Base-by-base conservation (phyloP, 2,888 invertebrate species). In the Drosophila infuscata region DNA sequence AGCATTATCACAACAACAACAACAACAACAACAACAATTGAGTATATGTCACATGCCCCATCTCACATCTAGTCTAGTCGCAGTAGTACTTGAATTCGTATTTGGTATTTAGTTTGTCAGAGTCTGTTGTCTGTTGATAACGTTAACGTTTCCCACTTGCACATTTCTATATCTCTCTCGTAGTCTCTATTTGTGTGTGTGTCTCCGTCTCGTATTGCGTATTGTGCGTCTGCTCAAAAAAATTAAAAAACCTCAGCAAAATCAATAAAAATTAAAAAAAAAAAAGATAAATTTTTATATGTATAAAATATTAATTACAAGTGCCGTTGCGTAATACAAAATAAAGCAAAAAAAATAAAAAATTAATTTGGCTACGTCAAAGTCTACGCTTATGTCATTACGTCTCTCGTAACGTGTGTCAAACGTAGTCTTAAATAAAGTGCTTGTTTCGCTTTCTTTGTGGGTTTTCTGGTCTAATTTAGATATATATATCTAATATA, bases 101-200 rank as follows among this genome's bases (percentile, higher is more conserved):
- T 60, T 52, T 36, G 59, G 64, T 38, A 57, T 83, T 92, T 87
- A 92, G 92, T 92, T 92, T 92, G 92, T 92, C 91, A 92, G 91
- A 91, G 92, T 93, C 92, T 91, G 88, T 93, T 93, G 92, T 92
- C 91, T 92, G 20, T 25, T 91, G 93, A 92, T 92, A 92, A 93
- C 92, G 91, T 92, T 88, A 79, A 79, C 90, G 85, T 88, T 81
- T 83, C 81, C 84, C 79, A 80, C 59, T 79, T 79, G 76, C 77
- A 72, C 70, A 76, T 73, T 53, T 81, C 57, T 78, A 70, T 76
- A 68, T 76, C 68, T 78, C 65, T 78, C 65, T 74, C 72, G 71
- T 79, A 68, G 65, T 61, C 20, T 75, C 52, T 76, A 30, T 79
- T 32, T 80, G 71, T 80, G 69, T 80, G 43, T 80, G 69, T 80